Evolutionary conservation across 2,797 vertebrate genomes (phyloP), one percentile per base, ranked within the genome.

Genomic region (Astyanax mexicanus): DNA sequence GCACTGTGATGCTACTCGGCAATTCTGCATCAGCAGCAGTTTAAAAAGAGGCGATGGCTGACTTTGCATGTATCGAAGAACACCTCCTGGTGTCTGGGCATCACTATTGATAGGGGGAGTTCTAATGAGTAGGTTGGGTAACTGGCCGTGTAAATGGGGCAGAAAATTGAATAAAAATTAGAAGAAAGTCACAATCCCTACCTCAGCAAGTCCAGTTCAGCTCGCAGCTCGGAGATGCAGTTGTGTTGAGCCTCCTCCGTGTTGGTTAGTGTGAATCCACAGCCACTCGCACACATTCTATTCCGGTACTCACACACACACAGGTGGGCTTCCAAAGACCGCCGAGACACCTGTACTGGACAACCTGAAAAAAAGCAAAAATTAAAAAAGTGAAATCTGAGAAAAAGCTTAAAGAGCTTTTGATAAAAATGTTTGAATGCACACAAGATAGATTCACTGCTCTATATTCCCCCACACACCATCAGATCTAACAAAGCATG

Each of bases 161-260:
- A n/a, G n/a, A n/a, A n/a, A n/a, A n/a, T n/a, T n/a, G n/a, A n/a
- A n/a, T n/a, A n/a, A n/a, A n/a, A n/a, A n/a, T n/a, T n/a, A n/a
- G n/a, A n/a, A n/a, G n/a, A n/a, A n/a, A n/a, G n/a, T n/a, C n/a
- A n/a, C n/a, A n/a, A n/a, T 62, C 6, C 55, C 9, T 89, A 95
- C 96, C 95, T 92, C 27, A 97, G 92, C 57, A 95, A 84, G 51
- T 96, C 94, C 74, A 97, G 89, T 69, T 97, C 96, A 0, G 93
- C 92, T 52, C 93, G 93, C 0, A 97, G 90, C 88, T 96, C 95
- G 1, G 95, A 93, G 1, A 96, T 89, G n/a, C 95, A 97, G 78
- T 94, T 96, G 66, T 96, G 95, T 55, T 93, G 94, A 0, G 91
- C 82, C 51, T 94, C 93, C 58, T 95, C 93, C 0, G 84, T 80